phyloP scores from a whole-genome alignment of 2,113 vertebrate species.

The Ginglymostoma cirratum region DNA sequence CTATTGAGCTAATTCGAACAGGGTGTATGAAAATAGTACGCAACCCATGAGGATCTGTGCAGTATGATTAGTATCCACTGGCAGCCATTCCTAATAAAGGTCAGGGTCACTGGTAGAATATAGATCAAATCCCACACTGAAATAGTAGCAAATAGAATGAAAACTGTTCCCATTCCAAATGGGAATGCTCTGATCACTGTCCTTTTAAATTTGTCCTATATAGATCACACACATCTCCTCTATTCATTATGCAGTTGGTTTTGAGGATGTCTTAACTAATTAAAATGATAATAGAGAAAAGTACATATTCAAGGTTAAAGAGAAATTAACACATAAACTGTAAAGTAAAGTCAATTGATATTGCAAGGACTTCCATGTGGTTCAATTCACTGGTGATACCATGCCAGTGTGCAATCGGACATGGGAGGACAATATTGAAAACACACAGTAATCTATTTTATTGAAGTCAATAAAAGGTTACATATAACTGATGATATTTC shows the following conservation, averaged over 20 bases:
- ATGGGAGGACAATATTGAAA: background rate
- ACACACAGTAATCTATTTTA: background rate
- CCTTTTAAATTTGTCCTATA: background rate
- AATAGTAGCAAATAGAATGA: background rate
- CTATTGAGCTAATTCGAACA: background rate
- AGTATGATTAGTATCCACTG: background rate
- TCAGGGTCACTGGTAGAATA: background rate
- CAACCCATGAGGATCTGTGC: background rate
- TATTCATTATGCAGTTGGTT: background rate
- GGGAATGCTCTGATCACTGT: background rate
- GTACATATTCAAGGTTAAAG: background rate
- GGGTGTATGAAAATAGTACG: background rate
- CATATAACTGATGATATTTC: background rate
- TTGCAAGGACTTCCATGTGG: background rate
- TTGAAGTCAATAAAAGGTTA: background rate
- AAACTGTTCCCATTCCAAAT: background rate
- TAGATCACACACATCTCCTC: background rate
- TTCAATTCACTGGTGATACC: background rate
- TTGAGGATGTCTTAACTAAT: background rate
- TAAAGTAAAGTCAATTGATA: background rate
- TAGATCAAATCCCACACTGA: background rate
- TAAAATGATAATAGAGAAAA: background rate
- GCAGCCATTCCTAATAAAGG: background rate
- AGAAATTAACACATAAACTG: background rate
- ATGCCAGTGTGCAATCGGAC: background rate